Base-by-base conservation (phyloP, 2,797 vertebrate species). In the Gymnopithys bicolor region DNA sequence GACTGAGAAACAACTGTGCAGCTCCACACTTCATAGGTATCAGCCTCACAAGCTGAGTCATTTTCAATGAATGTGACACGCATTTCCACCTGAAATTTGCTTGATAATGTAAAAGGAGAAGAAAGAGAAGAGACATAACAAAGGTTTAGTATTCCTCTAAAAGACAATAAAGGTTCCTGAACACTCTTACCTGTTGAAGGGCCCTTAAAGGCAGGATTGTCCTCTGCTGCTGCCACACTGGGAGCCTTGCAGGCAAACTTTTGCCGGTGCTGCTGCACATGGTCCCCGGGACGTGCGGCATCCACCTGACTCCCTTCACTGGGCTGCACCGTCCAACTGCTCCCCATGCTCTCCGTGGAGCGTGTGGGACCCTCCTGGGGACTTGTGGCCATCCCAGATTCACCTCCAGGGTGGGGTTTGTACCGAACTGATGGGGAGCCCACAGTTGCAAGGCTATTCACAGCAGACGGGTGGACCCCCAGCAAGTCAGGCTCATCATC, bases 401-500 rank as follows among this genome's bases (percentile, higher is more conserved):
- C 97, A n/a, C 88, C 96, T 24, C 95, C 94, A 33, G 97, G 81
- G 8, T 85, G 75, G 73, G 88, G 76, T 85, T 97, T 97, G 96
- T 93, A 97, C 59, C 76, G 19, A 59, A 90, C 27, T 0, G 30
- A 46, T 3, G 78, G 79, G 45, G 92, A 87, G 56, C 96, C 95
- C 24, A 19, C 71, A 64, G 84, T 43, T 76, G 60, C 56, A 18
- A 87, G 48, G 51, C 94, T 92, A 39, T 56, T 90, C 89, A 81
- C 91, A 82, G 84, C 79, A 49, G 91, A 84, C 86, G 51, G 60
- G 77, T 5, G 32, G 27, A 45, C 43, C 32, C 67, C 59, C 2
- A 45, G 79, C 33, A 91, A 10, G 27, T 96, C 96, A 0, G 93
- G 94, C 12, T 99, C 99, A 4, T 99, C 99, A 10, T 99, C 99